Conservation (phyloP, 92 coral and sea anemone genomes). For the Hydrozoanthus gracilis region DNA sequence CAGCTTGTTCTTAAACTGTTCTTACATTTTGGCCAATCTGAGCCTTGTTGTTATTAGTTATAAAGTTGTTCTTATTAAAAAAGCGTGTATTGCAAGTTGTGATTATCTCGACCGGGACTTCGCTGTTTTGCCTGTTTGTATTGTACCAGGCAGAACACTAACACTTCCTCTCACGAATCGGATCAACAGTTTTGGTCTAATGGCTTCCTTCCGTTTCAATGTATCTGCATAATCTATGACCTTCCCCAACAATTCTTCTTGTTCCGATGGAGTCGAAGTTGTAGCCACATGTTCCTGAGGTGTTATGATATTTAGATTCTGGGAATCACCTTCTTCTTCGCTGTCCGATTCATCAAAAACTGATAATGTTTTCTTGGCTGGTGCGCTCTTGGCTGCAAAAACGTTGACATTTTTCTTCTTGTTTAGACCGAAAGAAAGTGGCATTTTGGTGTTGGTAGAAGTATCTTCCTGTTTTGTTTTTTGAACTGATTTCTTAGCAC, state of each 20-base stretch:
- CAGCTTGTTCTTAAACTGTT: too few relatives aligned
- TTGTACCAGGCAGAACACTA: slow-evolving; percentile 88
- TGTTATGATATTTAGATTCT: slow-evolving; percentile 37
- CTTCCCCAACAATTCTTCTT: slow-evolving; percentile 84
- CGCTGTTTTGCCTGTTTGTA: slow-evolving; percentile 33
- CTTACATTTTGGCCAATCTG: too few relatives aligned
- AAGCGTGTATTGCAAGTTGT: too few relatives aligned
- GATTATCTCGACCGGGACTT: not conserved
- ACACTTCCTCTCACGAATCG: slow-evolving; percentile 89
- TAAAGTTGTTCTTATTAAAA: too few relatives aligned
- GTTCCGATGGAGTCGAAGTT: slow-evolving; percentile 79
- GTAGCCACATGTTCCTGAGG: slow-evolving; percentile 70
- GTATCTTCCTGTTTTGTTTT: slow-evolving; percentile 33
- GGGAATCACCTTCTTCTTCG: slow-evolving; percentile 80
- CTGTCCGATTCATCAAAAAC: slow-evolving; percentile 94
- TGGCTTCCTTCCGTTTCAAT: slow-evolving; percentile 70
- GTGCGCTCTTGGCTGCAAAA: slow-evolving; percentile 51
- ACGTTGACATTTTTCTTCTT: slow-evolving; percentile 67
- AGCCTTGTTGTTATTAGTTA: too few relatives aligned
- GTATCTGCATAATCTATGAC: slow-evolving; percentile 98
- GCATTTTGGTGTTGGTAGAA: slow-evolving; percentile 46
- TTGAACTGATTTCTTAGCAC: slow-evolving; percentile 46
- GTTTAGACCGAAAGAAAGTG: slow-evolving; percentile 77
- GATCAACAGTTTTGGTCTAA: slow-evolving; percentile 81
- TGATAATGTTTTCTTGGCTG: slow-evolving; percentile 63